These are phyloP conservation scores for Polyploca ridens DNA, from an alignment of 2,888 invertebrate species.

Conservation along the genomic window DNA sequence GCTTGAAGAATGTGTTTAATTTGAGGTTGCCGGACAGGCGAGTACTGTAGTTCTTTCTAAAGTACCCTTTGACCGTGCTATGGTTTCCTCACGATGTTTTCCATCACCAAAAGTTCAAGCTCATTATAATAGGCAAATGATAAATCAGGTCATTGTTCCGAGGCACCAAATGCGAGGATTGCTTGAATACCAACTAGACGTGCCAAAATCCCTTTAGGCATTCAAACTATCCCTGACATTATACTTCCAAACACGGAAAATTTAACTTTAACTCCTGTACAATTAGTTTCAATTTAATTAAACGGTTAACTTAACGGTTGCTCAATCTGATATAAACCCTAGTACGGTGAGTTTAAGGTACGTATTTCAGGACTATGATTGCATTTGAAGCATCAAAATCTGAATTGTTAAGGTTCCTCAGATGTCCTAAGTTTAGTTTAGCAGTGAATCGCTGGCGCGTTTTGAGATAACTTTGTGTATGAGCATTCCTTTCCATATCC, in stretches of 20 bases:
- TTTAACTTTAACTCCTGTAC: conserved; percentile 42
- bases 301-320: conserved; percentile 11
- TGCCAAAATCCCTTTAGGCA: conserved; percentile 52
- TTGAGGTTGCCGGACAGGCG: too few relatives aligned
- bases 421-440: conserved; percentile 44
- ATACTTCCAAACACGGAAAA: conserved; percentile 34
- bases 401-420: conserved; percentile 50
- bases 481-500: conserved; percentile 27
- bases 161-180: conserved; percentile 45
- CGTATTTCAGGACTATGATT: neutral
- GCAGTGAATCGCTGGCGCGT: conserved; percentile 38
- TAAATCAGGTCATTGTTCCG: conserved; percentile 50
- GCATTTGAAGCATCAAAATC: conserved; percentile 29
- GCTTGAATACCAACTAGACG: conserved; percentile 57
- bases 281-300: conserved; percentile 42
- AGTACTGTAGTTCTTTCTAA: too few relatives aligned
- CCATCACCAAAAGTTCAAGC: too few relatives aligned
- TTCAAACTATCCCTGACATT: conserved; percentile 35
- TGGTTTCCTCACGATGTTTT: too few relatives aligned
- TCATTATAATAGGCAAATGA: conserved; percentile 36
- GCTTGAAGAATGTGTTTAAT: too few relatives aligned
- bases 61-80: too few relatives aligned
- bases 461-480: conserved; percentile 45
- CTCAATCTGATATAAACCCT: neutral
- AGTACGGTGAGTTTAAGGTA: neutral